Percentiles rank a stretch among this genome's conserved stretches.
Evolutionary conservation across 2,888 invertebrate species (phyloP).

Genomic region (Drosophila falleni): DNA sequence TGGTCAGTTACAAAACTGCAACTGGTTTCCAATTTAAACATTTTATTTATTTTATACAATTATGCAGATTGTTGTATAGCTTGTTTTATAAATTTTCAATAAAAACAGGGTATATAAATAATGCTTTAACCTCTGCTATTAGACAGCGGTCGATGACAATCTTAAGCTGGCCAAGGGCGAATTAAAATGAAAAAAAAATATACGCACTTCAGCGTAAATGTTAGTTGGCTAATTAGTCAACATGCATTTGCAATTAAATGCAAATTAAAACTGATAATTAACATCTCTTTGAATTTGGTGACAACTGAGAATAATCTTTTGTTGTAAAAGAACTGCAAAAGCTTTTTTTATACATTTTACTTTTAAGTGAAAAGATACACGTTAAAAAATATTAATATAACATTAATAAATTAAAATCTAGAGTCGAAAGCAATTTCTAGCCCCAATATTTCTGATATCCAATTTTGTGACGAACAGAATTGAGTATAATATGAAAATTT

Average conservation of each 20-base stretch:
- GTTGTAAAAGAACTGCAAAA: background rate
- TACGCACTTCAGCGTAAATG: slow-evolving; percentile 57
- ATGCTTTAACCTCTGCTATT: background rate
- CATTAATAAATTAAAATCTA: too few relatives aligned
- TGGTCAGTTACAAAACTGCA: slow-evolving; percentile 46
- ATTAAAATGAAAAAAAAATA: background rate
- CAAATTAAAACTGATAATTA: slow-evolving; percentile 23
- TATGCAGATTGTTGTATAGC: background rate
- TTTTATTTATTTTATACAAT: background rate
- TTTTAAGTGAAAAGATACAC: background rate
- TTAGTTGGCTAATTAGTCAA: slow-evolving; percentile 64
- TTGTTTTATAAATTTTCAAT: background rate
- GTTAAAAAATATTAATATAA: background rate
- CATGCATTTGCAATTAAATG: slow-evolving; percentile 39
- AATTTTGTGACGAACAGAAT: too few relatives aligned
- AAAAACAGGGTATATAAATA: slow-evolving; percentile 2
- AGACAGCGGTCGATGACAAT: slow-evolving; percentile 14
- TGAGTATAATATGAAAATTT: too few relatives aligned
- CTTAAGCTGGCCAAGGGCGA: slow-evolving; percentile 57
- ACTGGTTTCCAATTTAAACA: slow-evolving; percentile 39
- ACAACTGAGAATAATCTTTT: background rate
- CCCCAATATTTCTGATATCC: too few relatives aligned
- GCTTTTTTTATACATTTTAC: background rate
- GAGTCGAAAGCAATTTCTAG: too few relatives aligned
- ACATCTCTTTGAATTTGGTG: background rate